phyloP scores from a whole-genome alignment of 2,888 invertebrate species.

The Antheraea assamensis region DNA sequence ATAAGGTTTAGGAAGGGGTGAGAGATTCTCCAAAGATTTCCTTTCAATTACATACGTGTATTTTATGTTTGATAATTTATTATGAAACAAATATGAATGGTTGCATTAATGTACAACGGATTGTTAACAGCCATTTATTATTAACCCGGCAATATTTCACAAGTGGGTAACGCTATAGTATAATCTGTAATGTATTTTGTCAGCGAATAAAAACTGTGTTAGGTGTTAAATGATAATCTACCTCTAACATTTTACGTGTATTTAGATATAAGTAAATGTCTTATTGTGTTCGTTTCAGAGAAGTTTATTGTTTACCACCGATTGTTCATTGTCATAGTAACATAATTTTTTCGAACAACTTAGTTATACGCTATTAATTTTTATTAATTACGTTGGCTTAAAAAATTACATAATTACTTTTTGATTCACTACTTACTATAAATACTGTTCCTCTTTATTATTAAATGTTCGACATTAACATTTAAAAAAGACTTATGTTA shows the following conservation, averaged over 20 bases:
- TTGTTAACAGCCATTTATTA: background rate
- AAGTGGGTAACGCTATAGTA: background rate
- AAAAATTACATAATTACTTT: background rate
- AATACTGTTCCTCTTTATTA: background rate
- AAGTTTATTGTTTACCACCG: conserved; percentile 12
- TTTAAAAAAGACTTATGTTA: background rate
- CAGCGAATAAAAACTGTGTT: background rate
- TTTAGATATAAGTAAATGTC: conserved; percentile 28
- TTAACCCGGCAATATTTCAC: background rate
- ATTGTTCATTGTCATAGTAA: conserved; percentile 10
- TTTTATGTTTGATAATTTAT: background rate
- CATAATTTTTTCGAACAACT: conserved; percentile 18
- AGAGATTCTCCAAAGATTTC: conserved; percentile 10
- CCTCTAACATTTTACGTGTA: conserved; percentile 19
- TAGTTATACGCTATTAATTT: background rate
- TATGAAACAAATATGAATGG: background rate
- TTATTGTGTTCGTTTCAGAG: conserved; percentile 19
- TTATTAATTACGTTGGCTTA: background rate
- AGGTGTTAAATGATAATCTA: conserved; percentile 1
- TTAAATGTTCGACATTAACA: background rate
- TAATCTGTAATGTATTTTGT: background rate
- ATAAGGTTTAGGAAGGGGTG: background rate
- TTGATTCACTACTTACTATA: background rate
- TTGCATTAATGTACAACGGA: background rate
- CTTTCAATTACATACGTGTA: background rate